phyloP scores from a whole-genome alignment of 2,113 vertebrate species.

The Redunca redunca region DNA sequence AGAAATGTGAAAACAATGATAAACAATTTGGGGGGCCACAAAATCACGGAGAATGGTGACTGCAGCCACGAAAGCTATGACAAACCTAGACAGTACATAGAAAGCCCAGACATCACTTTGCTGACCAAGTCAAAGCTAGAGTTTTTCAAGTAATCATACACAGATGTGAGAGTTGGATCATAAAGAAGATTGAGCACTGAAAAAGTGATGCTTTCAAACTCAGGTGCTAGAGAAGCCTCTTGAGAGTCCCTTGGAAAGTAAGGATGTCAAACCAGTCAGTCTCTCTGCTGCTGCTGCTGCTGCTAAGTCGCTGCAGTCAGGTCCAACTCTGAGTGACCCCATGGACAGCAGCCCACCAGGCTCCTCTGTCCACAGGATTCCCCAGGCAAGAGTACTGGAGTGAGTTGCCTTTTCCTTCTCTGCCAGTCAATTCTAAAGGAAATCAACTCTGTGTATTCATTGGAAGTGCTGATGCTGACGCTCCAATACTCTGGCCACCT shows the following conservation, averaged over 20 bases:
- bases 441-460: background rate
- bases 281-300: background rate
- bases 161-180: background rate
- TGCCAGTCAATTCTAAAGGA: background rate
- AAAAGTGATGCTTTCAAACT: background rate
- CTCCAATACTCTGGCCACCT: background rate
- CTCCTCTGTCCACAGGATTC: background rate
- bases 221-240: background rate
- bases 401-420: background rate
- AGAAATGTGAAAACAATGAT: background rate
- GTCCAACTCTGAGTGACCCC: background rate
- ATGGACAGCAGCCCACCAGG: background rate
- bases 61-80: background rate
- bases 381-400: background rate
- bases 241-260: background rate
- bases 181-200: background rate
- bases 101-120: background rate
- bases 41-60: background rate
- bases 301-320: background rate
- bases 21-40: fast-evolving
- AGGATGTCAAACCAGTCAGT: background rate
- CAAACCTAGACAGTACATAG: background rate
- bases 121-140: background rate
- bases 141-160: background rate
- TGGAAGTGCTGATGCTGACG: background rate